A percentile compares a stretch with the other conserved stretches of the same genome.
phyloP scores from a whole-genome alignment of 1,140 invertebrate species.

The Trichogramma pretiosum region DNA sequence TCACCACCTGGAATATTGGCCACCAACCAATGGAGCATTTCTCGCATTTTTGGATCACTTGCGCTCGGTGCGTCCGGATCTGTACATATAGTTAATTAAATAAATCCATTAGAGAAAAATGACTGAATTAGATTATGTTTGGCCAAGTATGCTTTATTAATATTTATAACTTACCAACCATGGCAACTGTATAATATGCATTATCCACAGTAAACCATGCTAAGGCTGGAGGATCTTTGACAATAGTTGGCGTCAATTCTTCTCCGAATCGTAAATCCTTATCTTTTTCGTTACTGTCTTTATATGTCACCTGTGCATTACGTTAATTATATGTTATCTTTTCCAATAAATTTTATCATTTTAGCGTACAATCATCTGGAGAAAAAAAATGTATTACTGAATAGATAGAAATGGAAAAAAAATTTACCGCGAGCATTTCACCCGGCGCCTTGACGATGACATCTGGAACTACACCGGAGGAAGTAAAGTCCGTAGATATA shows the following conservation, averaged over 20 bases:
- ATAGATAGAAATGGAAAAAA: not conserved
- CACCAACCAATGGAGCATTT: constrained; percentile 54
- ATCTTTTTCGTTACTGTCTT: constrained; percentile 8
- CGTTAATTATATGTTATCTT: too few relatives aligned
- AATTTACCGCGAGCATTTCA: constrained; percentile 12
- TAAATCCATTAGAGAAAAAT: too few relatives aligned
- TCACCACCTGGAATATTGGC: constrained; percentile 50
- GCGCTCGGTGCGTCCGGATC: constrained; percentile 51
- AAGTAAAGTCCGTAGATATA: constrained; percentile 3
- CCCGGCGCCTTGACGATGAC: not conserved
- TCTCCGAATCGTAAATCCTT: constrained; percentile 14
- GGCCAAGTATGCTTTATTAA: too few relatives aligned
- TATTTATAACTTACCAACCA: constrained; percentile 11
- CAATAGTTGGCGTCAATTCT: constrained; percentile 9
- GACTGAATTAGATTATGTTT: too few relatives aligned
- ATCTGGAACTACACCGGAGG: constrained; percentile 6
- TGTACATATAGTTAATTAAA: too few relatives aligned
- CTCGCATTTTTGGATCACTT: constrained; percentile 32
- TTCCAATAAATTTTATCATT: not conserved
- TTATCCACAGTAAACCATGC: constrained; percentile 2
- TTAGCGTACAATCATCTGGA: not conserved
- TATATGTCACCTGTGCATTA: constrained; percentile 6
- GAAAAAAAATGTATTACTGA: not conserved
- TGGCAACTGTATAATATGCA: constrained; percentile 4
- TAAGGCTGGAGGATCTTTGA: constrained; percentile 10